phyloP scores from a whole-genome alignment of 2,888 invertebrate species.

The Pteria penguin region DNA sequence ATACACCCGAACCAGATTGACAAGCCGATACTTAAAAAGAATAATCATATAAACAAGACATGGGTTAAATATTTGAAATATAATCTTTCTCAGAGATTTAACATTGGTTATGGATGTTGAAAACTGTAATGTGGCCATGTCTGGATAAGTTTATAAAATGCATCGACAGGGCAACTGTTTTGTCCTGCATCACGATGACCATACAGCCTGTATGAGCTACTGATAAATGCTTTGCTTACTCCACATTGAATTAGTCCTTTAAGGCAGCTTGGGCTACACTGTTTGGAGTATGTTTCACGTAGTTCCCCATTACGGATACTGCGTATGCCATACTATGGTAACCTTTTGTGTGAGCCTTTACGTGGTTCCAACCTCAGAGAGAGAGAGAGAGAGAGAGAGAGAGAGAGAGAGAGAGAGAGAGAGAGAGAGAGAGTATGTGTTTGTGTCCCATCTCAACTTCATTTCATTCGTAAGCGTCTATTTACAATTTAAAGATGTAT shows the following conservation, averaged over 20 bases:
- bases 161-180: conserved; percentile 59
- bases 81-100: no score
- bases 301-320: conserved; percentile 71
- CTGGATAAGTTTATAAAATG: conserved; percentile 52
- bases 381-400: no score
- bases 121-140: conserved; percentile 51
- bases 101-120: background rate
- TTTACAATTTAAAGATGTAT: no score
- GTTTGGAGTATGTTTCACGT: conserved; percentile 56
- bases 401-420: no score
- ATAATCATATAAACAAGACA: no score
- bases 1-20: no score
- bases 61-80: no score
- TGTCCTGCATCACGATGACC: conserved; percentile 61
- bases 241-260: conserved; percentile 64
- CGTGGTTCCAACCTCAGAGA: conserved; percentile 87
- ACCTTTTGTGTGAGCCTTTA: conserved; percentile 85
- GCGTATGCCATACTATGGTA: conserved; percentile 82
- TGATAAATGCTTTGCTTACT: conserved; percentile 52
- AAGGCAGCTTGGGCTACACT: conserved; percentile 58
- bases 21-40: no score
- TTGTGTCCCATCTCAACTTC: no score
- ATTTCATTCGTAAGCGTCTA: no score
- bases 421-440: no score
- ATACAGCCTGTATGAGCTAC: conserved; percentile 49